These are phyloP conservation scores for Zingel zingel DNA, from an alignment of 2,113 vertebrate species.

Conservation along the genomic window DNA sequence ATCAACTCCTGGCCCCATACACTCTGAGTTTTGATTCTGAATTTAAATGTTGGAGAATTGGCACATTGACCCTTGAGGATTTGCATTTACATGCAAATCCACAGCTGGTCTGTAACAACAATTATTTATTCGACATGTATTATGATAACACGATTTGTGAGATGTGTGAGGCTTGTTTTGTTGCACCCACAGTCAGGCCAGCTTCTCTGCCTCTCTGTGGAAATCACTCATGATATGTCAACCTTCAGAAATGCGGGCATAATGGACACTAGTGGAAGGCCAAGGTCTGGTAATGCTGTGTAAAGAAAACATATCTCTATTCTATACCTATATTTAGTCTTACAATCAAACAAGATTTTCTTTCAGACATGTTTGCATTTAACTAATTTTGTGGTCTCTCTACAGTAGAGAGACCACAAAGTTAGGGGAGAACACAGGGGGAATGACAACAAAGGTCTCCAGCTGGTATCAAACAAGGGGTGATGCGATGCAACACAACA, in stretches of 20 bases:
- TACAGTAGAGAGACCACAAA: not conserved
- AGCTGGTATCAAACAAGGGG: not conserved
- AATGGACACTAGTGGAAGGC: constrained; percentile 35
- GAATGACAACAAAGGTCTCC: not conserved
- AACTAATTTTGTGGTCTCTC: no score
- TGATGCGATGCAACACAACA: not conserved
- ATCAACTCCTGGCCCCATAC: constrained; percentile 53
- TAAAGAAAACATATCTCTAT: constrained; percentile 25
- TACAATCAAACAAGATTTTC: not conserved
- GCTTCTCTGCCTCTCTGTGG: constrained; percentile 40
- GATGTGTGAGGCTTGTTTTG: constrained; percentile 55
- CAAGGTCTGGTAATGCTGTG: constrained; percentile 16
- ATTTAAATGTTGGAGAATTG: constrained; percentile 68
- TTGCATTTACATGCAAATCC: constrained; percentile 78
- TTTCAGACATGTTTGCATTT: not conserved
- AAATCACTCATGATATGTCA: constrained; percentile 51
- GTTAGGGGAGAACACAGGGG: not conserved
- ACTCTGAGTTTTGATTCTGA: constrained; percentile 59
- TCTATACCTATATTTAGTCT: not conserved
- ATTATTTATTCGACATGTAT: constrained; percentile 71
- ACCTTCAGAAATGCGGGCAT: constrained; percentile 29
- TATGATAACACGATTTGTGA: constrained; percentile 71
- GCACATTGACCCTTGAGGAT: constrained; percentile 64
- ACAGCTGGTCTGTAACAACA: constrained; percentile 68
- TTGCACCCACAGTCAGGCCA: constrained; percentile 44